phyloP scores from a whole-genome alignment of 2,888 invertebrate genomes.

The Hirtodrosophila duncani region DNA sequence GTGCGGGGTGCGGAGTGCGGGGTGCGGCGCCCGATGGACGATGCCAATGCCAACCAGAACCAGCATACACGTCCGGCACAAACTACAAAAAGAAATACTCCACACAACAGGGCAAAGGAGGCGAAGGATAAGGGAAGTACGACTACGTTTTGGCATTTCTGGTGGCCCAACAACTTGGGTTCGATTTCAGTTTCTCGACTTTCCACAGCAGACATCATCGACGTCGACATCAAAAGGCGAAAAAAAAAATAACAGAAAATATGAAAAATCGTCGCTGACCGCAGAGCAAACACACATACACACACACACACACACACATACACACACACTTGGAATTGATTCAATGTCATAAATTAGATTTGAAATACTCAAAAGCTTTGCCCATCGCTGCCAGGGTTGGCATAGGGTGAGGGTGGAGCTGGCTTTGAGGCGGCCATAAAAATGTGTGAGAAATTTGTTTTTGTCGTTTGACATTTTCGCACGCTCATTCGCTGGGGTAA shows the following conservation, averaged over 20 bases:
- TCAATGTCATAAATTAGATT: slow-evolving; percentile 74
- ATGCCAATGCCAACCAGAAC: not conserved
- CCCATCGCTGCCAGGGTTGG: no score
- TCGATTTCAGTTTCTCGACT: slow-evolving; percentile 31
- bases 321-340: slow-evolving; percentile 46
- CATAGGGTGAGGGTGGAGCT: no score
- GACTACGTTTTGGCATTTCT: slow-evolving; percentile 24
- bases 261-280: slow-evolving; percentile 69
- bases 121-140: slow-evolving; percentile 10
- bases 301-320: slow-evolving; percentile 9
- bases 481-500: slow-evolving; percentile 14
- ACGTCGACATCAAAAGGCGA: slow-evolving; percentile 31
- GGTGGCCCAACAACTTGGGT: slow-evolving; percentile 53
- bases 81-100: slow-evolving; percentile 39
- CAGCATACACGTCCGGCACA: slow-evolving; percentile 7
- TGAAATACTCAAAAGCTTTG: slow-evolving; percentile 65
- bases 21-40: slow-evolving; percentile 5
- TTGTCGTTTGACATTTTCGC: slow-evolving; percentile 47
- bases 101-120: slow-evolving; percentile 2
- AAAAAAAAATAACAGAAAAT: slow-evolving; percentile 37
- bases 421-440: slow-evolving; percentile 60
- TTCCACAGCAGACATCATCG: slow-evolving; percentile 59
- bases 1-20: slow-evolving; percentile 3
- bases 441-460: slow-evolving; percentile 59
- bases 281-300: slow-evolving; percentile 36